Percentiles rank a stretch among this genome's conserved stretches.
Conservation (phyloP, 2,113 vertebrate genomes). For the Aviceda subcristata region DNA sequence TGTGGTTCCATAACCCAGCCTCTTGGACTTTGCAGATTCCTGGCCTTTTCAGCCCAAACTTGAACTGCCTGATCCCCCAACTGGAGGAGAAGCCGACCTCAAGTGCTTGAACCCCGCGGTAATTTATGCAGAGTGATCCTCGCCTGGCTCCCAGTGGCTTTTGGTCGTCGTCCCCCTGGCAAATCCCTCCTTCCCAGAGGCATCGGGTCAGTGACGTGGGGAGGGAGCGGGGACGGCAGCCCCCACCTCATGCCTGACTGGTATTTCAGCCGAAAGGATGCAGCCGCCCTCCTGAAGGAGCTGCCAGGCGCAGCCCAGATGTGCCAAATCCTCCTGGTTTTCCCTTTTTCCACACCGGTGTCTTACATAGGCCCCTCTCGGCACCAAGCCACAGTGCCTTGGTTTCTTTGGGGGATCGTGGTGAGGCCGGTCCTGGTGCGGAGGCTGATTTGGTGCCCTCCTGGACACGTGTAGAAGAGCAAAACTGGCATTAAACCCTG, state of each 20-base stretch:
- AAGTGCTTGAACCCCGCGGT: neutral
- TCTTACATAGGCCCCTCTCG: neutral
- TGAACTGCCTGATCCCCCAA: neutral
- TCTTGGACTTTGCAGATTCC: neutral
- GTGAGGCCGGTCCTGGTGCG: rapidly evolving
- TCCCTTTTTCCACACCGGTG: rapidly evolving
- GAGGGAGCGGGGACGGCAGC: neutral
- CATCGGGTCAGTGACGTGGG: rapidly evolving
- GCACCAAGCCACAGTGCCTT: neutral
- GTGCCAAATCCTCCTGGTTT: neutral
- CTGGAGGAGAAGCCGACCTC: neutral
- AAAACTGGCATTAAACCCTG: neutral
- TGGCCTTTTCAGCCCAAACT: conserved; percentile 37
- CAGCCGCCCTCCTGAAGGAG: neutral
- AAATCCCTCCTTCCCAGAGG: neutral
- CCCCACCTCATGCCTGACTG: neutral
- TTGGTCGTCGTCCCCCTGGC: neutral
- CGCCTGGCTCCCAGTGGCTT: neutral
- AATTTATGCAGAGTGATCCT: conserved; percentile 39
- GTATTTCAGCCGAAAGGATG: neutral
- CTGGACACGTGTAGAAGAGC: neutral
- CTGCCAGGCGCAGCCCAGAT: neutral
- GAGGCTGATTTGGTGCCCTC: neutral
- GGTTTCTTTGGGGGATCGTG: rapidly evolving
- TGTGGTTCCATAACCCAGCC: rapidly evolving